These are phyloP conservation scores for Adineta ricciae DNA, from an alignment of 2,888 invertebrate species.

Conservation along the genomic window DNA sequence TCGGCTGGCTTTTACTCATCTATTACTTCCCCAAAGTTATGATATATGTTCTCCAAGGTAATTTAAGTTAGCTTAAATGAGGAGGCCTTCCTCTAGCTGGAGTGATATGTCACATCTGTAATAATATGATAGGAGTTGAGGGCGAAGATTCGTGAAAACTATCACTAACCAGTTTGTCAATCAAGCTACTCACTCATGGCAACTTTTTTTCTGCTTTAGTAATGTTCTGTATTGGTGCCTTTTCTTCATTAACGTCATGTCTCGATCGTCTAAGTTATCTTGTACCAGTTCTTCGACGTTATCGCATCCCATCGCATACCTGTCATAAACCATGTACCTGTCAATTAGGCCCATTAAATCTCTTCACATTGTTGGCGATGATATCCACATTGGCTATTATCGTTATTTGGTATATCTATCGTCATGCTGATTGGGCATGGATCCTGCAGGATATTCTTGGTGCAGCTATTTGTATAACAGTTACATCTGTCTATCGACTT, in stretches of 20 bases:
- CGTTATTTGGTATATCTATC: not conserved
- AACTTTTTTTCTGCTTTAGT: not conserved
- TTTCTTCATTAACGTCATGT: not conserved
- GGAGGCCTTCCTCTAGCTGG: too few relatives aligned
- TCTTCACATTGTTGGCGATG: not conserved
- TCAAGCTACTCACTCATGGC: too few relatives aligned
- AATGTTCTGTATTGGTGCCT: not conserved
- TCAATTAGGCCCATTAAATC: not conserved
- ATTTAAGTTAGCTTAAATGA: too few relatives aligned
- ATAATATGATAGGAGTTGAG: too few relatives aligned
- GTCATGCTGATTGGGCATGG: slow-evolving; percentile 27
- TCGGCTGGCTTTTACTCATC: not conserved
- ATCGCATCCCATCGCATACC: not conserved
- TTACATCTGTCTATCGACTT: slow-evolving; percentile 27
- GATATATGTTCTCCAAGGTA: not conserved
- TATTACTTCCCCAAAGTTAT: not conserved
- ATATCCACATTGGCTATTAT: not conserved
- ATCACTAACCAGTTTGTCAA: not conserved
- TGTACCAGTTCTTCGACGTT: not conserved
- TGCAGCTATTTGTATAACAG: slow-evolving; percentile 18
- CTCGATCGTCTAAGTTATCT: slow-evolving; percentile 2
- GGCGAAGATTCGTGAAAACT: too few relatives aligned
- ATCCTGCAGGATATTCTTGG: slow-evolving; percentile 30
- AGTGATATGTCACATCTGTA: too few relatives aligned
- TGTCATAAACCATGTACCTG: slow-evolving; percentile 6